Base-by-base conservation (phyloP, 2,888 invertebrate species). In the Nematopogon swammerdamellus region DNA sequence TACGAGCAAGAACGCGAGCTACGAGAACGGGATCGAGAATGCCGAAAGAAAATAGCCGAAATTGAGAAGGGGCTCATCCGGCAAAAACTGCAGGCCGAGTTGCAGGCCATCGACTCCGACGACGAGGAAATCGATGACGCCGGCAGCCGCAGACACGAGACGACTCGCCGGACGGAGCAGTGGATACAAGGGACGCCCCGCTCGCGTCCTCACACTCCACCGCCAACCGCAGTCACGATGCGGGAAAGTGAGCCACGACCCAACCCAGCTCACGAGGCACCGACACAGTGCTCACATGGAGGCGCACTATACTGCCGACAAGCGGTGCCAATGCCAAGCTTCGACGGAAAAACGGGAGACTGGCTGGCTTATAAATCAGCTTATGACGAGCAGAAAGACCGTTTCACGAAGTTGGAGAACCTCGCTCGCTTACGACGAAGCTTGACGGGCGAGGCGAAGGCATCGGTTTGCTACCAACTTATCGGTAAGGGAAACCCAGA, bases 161-260 rank as follows among this genome's bases (percentile, higher is more conserved):
- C 36, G 36, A 14, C 36, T 3, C 36, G n/a, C 11, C 36, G 36
- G 11, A 36, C 36, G 6, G 36, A 36, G 14, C 3, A 36, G 3
- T 36, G 36, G 36, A 14, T 36, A 14, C 54, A 3, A 36, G 36
- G 3, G 3, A 8, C 11, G 3, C 3, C n/a, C 11, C 36, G 45
- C 18, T 50, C 49, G 25, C 45, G 47, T 8, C 44, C 48, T 19
- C 50, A 42, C 16, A 50, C 49, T 11, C 19, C 47, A 18, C 46
- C 46, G 45, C 48, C 48, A 6, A 11, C 36, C 36, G 45, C 45
- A n/a, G 45, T 48, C 18, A 29, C 48, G 11, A 29, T 36, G 30
- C n/a, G 16, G 44, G 19, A 44, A 17, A 3, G 14, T 17, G 16
- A 18, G 19, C 8, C 6, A 17, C 16, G 8, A 17, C 8, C 46